These are phyloP conservation scores for Albula glossodonta DNA, from an alignment of 2,113 vertebrate genomes.

Conservation along the genomic window DNA sequence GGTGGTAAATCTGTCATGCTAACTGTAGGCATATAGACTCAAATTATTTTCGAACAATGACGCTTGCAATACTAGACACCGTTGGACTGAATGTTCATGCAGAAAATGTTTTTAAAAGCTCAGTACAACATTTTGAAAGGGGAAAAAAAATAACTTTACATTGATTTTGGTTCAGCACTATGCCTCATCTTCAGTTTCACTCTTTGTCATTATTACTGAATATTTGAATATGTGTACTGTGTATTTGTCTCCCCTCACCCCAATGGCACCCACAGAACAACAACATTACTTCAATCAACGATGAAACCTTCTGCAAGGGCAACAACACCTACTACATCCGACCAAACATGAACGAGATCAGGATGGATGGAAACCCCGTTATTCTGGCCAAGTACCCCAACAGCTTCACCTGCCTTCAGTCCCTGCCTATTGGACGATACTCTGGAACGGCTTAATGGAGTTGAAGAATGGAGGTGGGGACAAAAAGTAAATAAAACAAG, in stretches of 20 bases:
- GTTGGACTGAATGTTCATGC: too few relatives aligned
- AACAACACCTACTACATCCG: constrained; percentile 88
- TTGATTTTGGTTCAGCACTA: too few relatives aligned
- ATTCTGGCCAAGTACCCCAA: constrained; percentile 86
- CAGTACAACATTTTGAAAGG: too few relatives aligned
- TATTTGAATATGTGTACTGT: background rate
- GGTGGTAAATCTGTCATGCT: too few relatives aligned
- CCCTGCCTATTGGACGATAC: constrained; percentile 85
- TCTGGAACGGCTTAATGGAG: constrained; percentile 61
- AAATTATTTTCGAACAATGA: too few relatives aligned
- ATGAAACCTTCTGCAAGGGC: constrained; percentile 90
- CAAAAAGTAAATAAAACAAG: background rate
- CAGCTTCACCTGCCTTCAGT: constrained; percentile 88
- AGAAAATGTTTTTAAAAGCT: too few relatives aligned
- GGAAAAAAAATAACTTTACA: too few relatives aligned
- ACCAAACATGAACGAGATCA: constrained; percentile 80
- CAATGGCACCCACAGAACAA: constrained; percentile 79
- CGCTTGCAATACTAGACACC: too few relatives aligned
- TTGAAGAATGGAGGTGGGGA: background rate
- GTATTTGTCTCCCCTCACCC: background rate
- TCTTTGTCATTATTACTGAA: background rate
- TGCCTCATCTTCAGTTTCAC: background rate
- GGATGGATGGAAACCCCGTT: constrained; percentile 91
- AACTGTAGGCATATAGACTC: too few relatives aligned
- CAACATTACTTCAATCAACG: constrained; percentile 85